phyloP scores from a whole-genome alignment of 2,113 vertebrate genomes.

The Hypomesus transpacificus region DNA sequence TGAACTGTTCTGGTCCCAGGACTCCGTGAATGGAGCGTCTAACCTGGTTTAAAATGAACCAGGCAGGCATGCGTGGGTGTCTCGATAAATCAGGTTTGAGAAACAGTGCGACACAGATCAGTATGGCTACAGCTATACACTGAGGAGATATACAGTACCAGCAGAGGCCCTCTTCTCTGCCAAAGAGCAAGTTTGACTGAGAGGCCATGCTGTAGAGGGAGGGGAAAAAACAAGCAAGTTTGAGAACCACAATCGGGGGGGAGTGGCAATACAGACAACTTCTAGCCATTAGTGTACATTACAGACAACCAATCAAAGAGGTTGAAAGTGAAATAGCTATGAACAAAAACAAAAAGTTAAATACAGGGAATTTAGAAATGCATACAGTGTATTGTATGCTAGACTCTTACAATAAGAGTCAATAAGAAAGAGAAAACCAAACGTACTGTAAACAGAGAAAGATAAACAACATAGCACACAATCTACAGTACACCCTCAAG shows the following conservation, averaged over 20 bases:
- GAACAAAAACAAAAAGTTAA: background rate
- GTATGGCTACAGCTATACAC: constrained; percentile 30
- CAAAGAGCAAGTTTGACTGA: constrained; percentile 74
- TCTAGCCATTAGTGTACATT: constrained; percentile 20
- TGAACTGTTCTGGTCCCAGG: background rate
- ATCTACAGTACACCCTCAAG: background rate
- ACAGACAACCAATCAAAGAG: constrained; percentile 18
- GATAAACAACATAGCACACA: background rate
- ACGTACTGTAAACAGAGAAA: background rate
- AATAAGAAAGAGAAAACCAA: background rate
- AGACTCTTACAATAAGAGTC: too few relatives aligned
- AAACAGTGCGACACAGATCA: constrained; percentile 15
- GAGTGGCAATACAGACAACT: constrained; percentile 9
- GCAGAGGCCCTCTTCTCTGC: constrained; percentile 74
- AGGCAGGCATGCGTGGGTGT: background rate
- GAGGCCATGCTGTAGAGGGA: constrained; percentile 71
- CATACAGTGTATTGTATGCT: too few relatives aligned
- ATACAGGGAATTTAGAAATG: too few relatives aligned
- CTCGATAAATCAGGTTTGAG: constrained; percentile 23
- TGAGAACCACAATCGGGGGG: constrained; percentile 36
- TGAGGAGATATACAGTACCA: constrained; percentile 67
- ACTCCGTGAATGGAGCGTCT: background rate
- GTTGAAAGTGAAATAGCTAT: background rate
- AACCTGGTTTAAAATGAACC: background rate
- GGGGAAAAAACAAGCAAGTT: constrained; percentile 45